Percentiles rank a stretch among this genome's conserved stretches.
These are phyloP conservation scores for Acleris sparsana DNA, from an alignment of 2,888 invertebrate genomes.

Conservation along the genomic window DNA sequence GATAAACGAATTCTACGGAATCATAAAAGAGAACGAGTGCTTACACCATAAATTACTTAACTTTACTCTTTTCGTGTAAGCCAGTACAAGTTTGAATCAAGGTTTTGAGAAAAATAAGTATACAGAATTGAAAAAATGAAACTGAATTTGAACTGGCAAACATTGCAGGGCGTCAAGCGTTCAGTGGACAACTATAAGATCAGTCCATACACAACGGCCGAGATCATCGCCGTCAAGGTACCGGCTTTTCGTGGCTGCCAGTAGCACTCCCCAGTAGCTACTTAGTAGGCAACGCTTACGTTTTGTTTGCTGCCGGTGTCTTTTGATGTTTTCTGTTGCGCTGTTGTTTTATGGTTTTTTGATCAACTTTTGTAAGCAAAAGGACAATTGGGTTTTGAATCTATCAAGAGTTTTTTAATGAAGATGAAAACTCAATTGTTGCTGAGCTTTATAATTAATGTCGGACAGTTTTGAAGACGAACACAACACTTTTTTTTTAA, in stretches of 20 bases:
- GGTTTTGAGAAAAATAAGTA: no score
- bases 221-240: constrained; percentile 99
- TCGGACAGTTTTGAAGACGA: no score
- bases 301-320: constrained; percentile 18
- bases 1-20: neutral
- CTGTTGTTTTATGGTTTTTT: constrained; percentile 6
- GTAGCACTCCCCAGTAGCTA: constrained; percentile 4
- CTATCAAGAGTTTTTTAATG: no score
- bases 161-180: constrained; percentile 92
- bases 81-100: no score
- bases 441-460: no score
- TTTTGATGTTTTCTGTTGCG: constrained; percentile 21
- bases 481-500: no score
- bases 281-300: constrained; percentile 13
- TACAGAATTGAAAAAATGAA: no score
- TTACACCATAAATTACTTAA: no score
- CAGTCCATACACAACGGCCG: constrained; percentile 86
- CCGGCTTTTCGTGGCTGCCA: constrained; percentile 40
- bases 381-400: no score
- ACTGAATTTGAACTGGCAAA: constrained; percentile 4
- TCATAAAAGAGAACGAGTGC: no score
- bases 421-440: no score
- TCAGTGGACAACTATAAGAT: constrained; percentile 93
- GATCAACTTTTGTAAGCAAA: neutral
- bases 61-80: no score